Base-by-base conservation (phyloP, 2,113 vertebrate species). In the Pavo muticus region DNA sequence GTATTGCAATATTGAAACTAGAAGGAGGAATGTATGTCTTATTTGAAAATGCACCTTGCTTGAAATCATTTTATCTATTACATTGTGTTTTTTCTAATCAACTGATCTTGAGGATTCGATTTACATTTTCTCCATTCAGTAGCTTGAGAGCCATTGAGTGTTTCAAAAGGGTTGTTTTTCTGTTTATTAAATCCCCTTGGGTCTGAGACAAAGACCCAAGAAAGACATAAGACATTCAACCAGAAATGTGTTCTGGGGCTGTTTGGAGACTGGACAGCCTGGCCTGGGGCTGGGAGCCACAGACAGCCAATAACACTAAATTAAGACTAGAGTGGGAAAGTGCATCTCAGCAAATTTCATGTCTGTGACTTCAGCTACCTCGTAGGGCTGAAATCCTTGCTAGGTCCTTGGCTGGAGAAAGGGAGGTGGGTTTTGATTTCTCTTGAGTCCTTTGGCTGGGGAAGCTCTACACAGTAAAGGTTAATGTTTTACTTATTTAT, bases 121-220 rank as follows among this genome's bases (percentile, higher is more conserved):
- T 77, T 90, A 40, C 12, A 30, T 94, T 96, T 94, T 92, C 37
- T 45, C 21, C 12, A 69, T 68, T 70, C 77, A 91, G 37, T 64
- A 92, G 48, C 63, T 74, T 94, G 65, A 84, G 74, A 92, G 65
- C 54, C 54, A 76, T 75, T 15, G 32, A n/a, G 17, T 87, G 69
- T 95, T 96, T 93, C 81, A 79, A 94, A 96, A 87, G n/a, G 72
- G 37, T 18, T 88, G 71, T 95, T 97, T 95, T 94, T 93, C 76
- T 54, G 57, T 91, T 93, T 56, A 48, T 96, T 96, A 91, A 97
- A 90, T 74, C 50, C 61, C 25, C 0, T 61, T 86, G 72, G 37
- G 65, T 87, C 80, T 59, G 75, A 94, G 67, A 70, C 3, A 10
- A 61, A 57, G 21, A 50, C 15, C 6, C 67, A 35, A 35, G 35